Evolutionary conservation across 2,888 invertebrate species (phyloP), one percentile per base, ranked within the genome.

Genomic region (Fragum sueziense): DNA sequence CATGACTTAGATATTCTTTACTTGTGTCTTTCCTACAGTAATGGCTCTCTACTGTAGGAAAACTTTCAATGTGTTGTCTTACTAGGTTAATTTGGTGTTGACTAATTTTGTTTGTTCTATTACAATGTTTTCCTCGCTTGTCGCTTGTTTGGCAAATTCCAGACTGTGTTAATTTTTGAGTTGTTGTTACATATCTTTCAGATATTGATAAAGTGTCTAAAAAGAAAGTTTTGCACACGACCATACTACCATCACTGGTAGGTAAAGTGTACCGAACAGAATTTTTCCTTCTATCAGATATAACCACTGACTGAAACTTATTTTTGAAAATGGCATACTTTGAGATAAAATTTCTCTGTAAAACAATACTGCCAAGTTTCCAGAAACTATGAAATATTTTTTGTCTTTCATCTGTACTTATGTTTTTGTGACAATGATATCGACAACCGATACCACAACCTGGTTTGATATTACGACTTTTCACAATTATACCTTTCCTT

Each of bases 11-110:
- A 65, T 82, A 82, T 37, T 70, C n/a, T 52, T 78, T 82, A 27
- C 74, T 67, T 20, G 73, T 51, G n/a, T 78, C 76, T 68, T 79
- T 85, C 20, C 85, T 47, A 27, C 74, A 75, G 51, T 82, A 82
- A 41, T 82, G 82, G 22, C 79, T 76, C 31, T 76, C 80, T 22
- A 80, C 71, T 22, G 41, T 68, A 27, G 82, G 82, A 65, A 82
- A 82, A 14, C 82, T 79, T 22, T 76, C 52, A 29, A 75, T 82
- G 33, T 80, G 76, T 14, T 27, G 0, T 17, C 7, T 76, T 0
- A 85, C 68, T n/a, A 20, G 54, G 27, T 74, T n/a, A 6, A 61
- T 51, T 59, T 68, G 51, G 14, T 67, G 33, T 14, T 29, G 27
- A 29, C 73, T 34, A 11, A 41, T 81, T 68, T 67, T 81, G 51